Conservation (phyloP, 2,888 invertebrate species). For the Dryocosmus kuriphilus region DNA sequence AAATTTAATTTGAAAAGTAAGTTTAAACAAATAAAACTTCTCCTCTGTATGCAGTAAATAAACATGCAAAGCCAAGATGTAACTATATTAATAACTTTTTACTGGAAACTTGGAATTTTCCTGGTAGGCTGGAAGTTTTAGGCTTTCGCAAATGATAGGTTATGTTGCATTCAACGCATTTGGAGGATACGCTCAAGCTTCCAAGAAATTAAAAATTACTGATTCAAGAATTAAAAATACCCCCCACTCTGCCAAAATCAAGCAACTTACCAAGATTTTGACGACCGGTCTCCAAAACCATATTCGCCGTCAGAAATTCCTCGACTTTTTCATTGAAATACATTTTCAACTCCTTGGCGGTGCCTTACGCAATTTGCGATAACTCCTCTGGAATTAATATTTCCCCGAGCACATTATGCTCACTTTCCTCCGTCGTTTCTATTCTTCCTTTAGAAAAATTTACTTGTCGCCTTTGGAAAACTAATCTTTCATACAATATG, state of each 20-base stretch:
- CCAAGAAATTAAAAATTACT: not conserved
- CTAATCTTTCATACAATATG: not conserved
- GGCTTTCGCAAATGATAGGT: not conserved
- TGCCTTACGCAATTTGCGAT: conserved; percentile 79
- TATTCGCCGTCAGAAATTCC: conserved; percentile 86
- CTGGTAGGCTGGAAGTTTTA: not conserved
- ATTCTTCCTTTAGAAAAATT: conserved; percentile 39
- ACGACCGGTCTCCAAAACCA: conserved; percentile 84
- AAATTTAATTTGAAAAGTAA: too few relatives aligned
- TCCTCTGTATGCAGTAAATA: too few relatives aligned
- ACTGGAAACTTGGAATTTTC: too few relatives aligned
- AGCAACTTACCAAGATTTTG: conserved; percentile 81
- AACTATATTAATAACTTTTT: too few relatives aligned
- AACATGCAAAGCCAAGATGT: too few relatives aligned
- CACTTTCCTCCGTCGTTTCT: conserved; percentile 48
- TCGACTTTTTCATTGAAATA: conserved; percentile 83
- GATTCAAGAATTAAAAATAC: not conserved
- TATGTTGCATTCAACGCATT: conserved; percentile 1
- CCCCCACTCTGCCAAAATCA: not conserved
- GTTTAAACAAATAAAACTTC: too few relatives aligned
- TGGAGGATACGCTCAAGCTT: not conserved
- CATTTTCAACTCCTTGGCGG: conserved; percentile 82
- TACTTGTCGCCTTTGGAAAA: not conserved
- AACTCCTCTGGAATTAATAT: conserved; percentile 80
- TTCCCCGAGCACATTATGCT: conserved; percentile 65